Percentiles rank a stretch among this genome's conserved stretches.
These are phyloP conservation scores for Brachypodius melanocephalos DNA, from an alignment of 2,113 vertebrate genomes.

Conservation along the genomic window DNA sequence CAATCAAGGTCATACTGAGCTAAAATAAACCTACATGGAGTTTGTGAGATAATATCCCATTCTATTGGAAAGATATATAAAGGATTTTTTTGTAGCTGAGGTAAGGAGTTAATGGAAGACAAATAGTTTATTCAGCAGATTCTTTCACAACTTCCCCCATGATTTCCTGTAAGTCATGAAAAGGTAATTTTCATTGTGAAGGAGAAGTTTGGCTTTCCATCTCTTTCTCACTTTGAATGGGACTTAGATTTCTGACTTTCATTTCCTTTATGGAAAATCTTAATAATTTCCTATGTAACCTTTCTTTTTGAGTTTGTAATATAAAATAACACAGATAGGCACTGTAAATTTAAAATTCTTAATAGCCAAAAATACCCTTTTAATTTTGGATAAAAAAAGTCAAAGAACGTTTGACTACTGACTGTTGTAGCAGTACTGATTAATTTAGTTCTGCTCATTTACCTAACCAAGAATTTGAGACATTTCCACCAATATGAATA, in stretches of 20 bases:
- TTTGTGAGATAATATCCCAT: background rate
- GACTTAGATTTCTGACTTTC: background rate
- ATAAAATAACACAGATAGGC: background rate
- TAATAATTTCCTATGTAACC: background rate
- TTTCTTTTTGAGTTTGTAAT: background rate
- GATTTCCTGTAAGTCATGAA: background rate
- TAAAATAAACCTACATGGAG: background rate
- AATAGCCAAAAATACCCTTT: background rate
- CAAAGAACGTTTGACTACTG: background rate
- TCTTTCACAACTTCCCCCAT: background rate
- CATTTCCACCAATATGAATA: background rate
- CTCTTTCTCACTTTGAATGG: background rate
- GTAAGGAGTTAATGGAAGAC: background rate
- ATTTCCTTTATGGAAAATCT: background rate
- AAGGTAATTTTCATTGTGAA: background rate
- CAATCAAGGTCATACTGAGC: background rate
- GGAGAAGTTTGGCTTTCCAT: background rate
- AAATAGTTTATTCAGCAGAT: background rate
- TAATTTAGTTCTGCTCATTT: background rate
- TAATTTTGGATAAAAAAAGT: background rate
- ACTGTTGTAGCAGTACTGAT: background rate
- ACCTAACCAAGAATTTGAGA: background rate
- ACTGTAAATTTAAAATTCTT: background rate
- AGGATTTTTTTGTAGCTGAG: background rate
- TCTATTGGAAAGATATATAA: background rate